Evolutionary conservation across 1,140 invertebrate genomes (phyloP), one percentile per base, ranked within the genome.

Genomic region (Scylla paramamosain): DNA sequence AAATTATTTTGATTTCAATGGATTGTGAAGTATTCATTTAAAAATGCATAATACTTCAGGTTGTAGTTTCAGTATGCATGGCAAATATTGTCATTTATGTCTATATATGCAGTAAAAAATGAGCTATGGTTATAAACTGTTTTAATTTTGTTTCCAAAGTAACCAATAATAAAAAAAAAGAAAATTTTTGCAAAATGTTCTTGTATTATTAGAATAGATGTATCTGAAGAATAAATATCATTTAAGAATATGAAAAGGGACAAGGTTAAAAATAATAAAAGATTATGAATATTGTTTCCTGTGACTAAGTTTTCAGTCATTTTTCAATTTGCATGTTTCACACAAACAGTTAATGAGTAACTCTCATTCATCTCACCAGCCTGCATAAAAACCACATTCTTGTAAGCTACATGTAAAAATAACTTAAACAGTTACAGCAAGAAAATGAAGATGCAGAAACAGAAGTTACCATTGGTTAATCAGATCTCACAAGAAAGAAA

Each of bases 401-500:
- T n/a, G 1, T 77, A 20, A n/a, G 67, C 25, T 77, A n/a, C n/a
- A n/a, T 7, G 20, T 77, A n/a, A 77, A n/a, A 77, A 77, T 2
- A n/a, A 20, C 20, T 77, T n/a, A 77, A 16, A 7, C 20, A n/a
- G 52, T n/a, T 77, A 20, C n/a, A 77, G 20, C 67, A 77, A 77
- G 67, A n/a, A 77, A 77, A 77, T 77, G 67, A 77, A 77, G 67
- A 77, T 77, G 67, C 67, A 25, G n/a, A 77, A 77, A 77, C n/a
- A 77, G 52, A 14, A 7, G 67, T n/a, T 77, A 77, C 1, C 20
- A n/a, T 77, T 67, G 20, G 59, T 67, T 8, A 77, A 77, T 77
- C 25, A 77, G 39, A 39, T 39, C 20, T 20, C 67, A 77, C 67
- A 77, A 77, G 67, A 77, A 77, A 77, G 67, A 77, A 77, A 77